phyloP scores from a whole-genome alignment of 1,140 invertebrate species.

The Zaprionus ornatus region DNA sequence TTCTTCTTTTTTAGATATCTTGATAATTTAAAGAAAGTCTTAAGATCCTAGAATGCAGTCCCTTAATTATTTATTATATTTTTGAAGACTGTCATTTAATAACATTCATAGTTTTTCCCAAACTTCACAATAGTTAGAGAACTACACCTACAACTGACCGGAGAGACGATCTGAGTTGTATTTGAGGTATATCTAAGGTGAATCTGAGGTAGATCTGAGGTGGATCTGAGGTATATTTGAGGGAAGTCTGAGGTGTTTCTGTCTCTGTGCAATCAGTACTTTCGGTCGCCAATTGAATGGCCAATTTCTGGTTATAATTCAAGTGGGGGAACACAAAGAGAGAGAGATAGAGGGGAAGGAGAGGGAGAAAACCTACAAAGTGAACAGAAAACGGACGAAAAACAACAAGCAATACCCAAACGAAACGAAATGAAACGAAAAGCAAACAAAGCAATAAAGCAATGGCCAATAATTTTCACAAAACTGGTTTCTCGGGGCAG shows the following conservation, averaged over 20 bases:
- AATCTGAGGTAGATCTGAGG: no score
- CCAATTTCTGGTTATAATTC: conserved; percentile 59
- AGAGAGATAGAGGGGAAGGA: background rate
- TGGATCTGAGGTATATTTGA: no score
- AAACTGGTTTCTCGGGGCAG: conserved; percentile 69
- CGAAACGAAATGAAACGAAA: conserved; percentile 16
- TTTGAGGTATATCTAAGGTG: no score
- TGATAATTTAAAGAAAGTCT: no score
- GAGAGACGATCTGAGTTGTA: background rate
- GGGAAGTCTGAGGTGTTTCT: no score
- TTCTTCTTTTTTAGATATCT: no score
- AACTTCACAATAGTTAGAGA: no score
- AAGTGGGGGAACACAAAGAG: background rate
- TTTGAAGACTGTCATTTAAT: background rate
- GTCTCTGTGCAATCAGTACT: no score
- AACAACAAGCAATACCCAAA: conserved; percentile 33
- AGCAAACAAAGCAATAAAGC: conserved; percentile 35
- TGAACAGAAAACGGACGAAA: conserved; percentile 40
- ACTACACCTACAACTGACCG: no score
- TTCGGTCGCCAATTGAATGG: conserved; percentile 2
- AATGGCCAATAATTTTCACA: conserved; percentile 73
- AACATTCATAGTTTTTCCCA: background rate
- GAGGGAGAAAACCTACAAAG: conserved; percentile 5
- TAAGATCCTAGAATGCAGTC: no score
- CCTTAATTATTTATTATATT: no score